Evolutionary conservation across 2,797 vertebrate species (phyloP).

Genomic region (Danio choprae): DNA sequence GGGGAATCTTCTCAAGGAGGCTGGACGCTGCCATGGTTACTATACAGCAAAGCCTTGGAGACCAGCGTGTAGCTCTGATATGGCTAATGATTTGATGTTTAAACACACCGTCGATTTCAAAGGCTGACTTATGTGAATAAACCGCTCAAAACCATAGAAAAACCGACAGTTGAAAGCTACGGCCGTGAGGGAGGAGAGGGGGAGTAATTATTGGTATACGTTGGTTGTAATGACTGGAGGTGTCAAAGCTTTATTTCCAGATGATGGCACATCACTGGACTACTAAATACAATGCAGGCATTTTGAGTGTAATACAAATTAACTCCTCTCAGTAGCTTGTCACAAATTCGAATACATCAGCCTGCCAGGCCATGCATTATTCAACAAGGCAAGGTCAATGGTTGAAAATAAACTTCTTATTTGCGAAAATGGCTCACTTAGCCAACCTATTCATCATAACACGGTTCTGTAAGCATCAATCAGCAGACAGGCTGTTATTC

Average conservation of each 20-base stretch:
- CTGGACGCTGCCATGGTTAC: slow-evolving; percentile 51
- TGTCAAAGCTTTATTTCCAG: slow-evolving; percentile 50
- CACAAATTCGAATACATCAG: slow-evolving; percentile 27
- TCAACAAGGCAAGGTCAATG: slow-evolving; percentile 49
- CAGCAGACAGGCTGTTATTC: slow-evolving; percentile 61
- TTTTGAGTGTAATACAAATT: slow-evolving; percentile 45
- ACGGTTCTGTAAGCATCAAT: slow-evolving; percentile 51
- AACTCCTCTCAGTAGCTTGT: slow-evolving; percentile 51
- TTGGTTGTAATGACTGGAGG: slow-evolving; percentile 43
- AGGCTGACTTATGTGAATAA: slow-evolving; percentile 19
- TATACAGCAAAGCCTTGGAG: slow-evolving; percentile 42
- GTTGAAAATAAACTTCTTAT: slow-evolving; percentile 61
- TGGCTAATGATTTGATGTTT: slow-evolving; percentile 40
- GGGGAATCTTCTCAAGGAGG: slow-evolving; percentile 32
- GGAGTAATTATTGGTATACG: slow-evolving; percentile 53
- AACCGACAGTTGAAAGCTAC: slow-evolving; percentile 16
- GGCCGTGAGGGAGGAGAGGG: neutral
- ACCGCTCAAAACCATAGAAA: neutral
- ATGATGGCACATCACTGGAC: slow-evolving; percentile 36
- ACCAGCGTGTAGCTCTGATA: neutral
- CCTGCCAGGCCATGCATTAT: slow-evolving; percentile 48
- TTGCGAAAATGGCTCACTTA: slow-evolving; percentile 59
- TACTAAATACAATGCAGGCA: slow-evolving; percentile 32
- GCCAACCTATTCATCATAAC: slow-evolving; percentile 56
- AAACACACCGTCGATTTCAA: slow-evolving; percentile 9